phyloP scores from a whole-genome alignment of 2,888 invertebrate species.

The Acholoe squamosa region DNA sequence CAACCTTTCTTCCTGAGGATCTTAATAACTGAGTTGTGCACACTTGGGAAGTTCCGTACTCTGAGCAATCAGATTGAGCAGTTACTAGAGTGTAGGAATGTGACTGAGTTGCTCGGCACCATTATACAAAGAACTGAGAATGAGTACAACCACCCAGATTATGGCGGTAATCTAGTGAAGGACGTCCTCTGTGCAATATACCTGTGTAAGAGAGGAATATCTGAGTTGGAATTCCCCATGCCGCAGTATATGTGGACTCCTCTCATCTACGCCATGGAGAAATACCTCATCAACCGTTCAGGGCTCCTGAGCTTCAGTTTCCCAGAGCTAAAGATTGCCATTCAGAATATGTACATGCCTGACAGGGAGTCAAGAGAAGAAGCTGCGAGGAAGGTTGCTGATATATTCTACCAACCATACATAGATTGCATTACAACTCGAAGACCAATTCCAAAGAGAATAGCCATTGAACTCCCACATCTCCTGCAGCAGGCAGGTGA shows the following conservation, averaged over 20 bases:
- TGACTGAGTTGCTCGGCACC: slow-evolving; percentile 42
- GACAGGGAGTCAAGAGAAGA: neutral
- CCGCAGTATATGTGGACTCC: slow-evolving; percentile 78
- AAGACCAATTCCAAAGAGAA: neutral
- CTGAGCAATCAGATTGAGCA: slow-evolving; percentile 77
- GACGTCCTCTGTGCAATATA: slow-evolving; percentile 39
- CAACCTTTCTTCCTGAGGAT: slow-evolving; percentile 78
- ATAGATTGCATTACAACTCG: neutral
- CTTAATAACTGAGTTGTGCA: slow-evolving; percentile 77
- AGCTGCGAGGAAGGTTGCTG: slow-evolving; percentile 13
- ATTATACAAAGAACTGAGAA: slow-evolving; percentile 63
- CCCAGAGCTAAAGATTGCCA: neutral
- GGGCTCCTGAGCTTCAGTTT: slow-evolving; percentile 67
- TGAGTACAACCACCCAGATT: slow-evolving; percentile 60
- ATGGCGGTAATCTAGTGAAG: slow-evolving; percentile 53
- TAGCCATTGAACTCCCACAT: slow-evolving; percentile 41
- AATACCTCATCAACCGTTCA: slow-evolving; percentile 73
- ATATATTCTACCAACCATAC: slow-evolving; percentile 16
- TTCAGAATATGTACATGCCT: slow-evolving; percentile 3
- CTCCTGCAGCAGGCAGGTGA: slow-evolving; percentile 8
- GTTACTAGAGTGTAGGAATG: slow-evolving; percentile 38
- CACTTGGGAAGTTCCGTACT: slow-evolving; percentile 78
- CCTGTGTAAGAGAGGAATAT: slow-evolving; percentile 22
- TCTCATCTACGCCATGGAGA: slow-evolving; percentile 78
- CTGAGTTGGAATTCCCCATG: slow-evolving; percentile 68